These are phyloP conservation scores for Motacilla alba DNA, from an alignment of 2,113 vertebrate genomes.

Conservation along the genomic window DNA sequence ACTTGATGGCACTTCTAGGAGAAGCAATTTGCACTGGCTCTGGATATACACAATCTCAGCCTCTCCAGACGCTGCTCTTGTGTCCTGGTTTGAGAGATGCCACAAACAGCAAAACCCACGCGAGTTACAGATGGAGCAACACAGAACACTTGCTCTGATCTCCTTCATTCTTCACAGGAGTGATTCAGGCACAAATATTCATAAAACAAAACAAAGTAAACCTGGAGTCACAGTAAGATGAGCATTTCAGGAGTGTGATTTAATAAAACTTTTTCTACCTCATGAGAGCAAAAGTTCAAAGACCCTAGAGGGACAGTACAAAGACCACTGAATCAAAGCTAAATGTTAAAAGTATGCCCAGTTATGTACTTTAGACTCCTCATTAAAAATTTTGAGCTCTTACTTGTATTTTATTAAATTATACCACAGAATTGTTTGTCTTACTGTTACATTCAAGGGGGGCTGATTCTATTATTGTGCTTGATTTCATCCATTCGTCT, in stretches of 20 bases:
- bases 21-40: background rate
- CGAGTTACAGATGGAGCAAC: background rate
- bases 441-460: background rate
- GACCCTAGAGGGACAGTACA: background rate
- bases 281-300: background rate
- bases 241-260: background rate
- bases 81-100: background rate
- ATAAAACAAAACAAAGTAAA: background rate
- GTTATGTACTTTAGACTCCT: background rate
- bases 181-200: background rate
- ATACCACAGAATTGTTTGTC: background rate
- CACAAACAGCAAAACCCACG: background rate
- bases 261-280: background rate
- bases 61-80: background rate
- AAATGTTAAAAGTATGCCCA: background rate
- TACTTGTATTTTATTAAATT: background rate
- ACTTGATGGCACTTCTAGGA: background rate
- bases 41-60: background rate
- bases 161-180: background rate
- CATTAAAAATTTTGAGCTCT: background rate
- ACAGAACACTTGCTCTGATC: background rate
- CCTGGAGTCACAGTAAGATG: background rate
- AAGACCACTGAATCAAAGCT: background rate
- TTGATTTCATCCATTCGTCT: slow-evolving; percentile 38
- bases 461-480: background rate